Conservation (phyloP, 2,888 invertebrate species). For the Cyrtodaria siliqua region DNA sequence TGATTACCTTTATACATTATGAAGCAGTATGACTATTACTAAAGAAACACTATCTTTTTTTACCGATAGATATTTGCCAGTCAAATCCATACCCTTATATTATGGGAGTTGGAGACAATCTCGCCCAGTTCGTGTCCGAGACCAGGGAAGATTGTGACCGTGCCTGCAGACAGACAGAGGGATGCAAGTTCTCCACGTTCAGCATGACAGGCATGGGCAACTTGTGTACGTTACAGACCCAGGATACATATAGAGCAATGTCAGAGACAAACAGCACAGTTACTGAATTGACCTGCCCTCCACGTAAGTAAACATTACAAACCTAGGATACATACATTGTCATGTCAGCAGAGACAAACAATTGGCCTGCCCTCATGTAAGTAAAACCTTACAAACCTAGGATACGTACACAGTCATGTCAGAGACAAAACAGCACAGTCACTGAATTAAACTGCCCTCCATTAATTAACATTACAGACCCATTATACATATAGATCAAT, state of each 20-base stretch:
- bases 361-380: too few species aligned
- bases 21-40: too few species aligned
- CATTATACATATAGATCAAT: too few species aligned
- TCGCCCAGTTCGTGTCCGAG: neutral
- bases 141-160: neutral
- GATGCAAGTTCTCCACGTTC: constrained; percentile 1
- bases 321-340: too few species aligned
- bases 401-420: too few species aligned
- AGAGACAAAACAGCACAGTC: too few species aligned
- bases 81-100: neutral
- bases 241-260: neutral
- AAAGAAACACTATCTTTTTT: too few species aligned
- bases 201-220: neutral
- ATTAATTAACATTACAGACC: too few species aligned
- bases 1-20: too few species aligned
- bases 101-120: neutral
- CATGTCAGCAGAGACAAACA: too few species aligned
- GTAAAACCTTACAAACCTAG: too few species aligned
- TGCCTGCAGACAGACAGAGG: constrained; percentile 2
- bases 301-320: constrained; percentile 6
- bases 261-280: constrained; percentile 1
- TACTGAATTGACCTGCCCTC: constrained; percentile 1
- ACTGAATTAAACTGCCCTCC: too few species aligned
- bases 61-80: constrained; percentile 3
- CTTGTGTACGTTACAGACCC: neutral